Evolutionary conservation across 2,797 vertebrate species (phyloP).

Genomic region (Schizothorax lantsangensis): DNA sequence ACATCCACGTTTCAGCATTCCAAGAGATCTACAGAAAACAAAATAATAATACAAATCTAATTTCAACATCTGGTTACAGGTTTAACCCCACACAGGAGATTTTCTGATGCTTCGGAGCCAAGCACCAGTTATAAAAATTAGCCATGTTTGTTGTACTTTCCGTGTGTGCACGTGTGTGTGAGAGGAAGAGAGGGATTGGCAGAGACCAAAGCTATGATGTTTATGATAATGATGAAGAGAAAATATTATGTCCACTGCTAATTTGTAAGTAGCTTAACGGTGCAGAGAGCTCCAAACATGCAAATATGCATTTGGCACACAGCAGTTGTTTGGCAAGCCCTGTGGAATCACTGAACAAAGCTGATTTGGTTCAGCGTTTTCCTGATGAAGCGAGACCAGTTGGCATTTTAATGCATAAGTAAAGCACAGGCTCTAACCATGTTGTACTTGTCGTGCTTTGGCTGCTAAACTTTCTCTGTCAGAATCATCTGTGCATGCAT

Average conservation of each 20-base stretch:
- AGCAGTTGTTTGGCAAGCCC: slow-evolving; percentile 19
- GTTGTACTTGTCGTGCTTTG: neutral
- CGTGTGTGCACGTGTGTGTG: neutral
- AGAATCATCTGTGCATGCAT: neutral
- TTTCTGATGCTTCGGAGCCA: slow-evolving; percentile 11
- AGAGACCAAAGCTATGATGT: slow-evolving; percentile 35
- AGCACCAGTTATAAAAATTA: slow-evolving; percentile 35
- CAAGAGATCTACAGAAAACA: neutral
- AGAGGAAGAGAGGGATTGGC: slow-evolving; percentile 5
- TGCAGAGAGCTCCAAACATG: slow-evolving; percentile 36
- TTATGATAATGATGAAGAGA: slow-evolving; percentile 36
- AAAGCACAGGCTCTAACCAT: neutral
- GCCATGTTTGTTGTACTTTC: slow-evolving; percentile 42
- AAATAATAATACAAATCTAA: neutral
- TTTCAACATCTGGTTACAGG: neutral
- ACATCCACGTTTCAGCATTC: neutral
- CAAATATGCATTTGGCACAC: slow-evolving; percentile 43
- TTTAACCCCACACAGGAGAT: neutral
- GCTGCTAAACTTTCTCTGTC: neutral
- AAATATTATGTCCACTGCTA: slow-evolving; percentile 42
- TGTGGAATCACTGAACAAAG: slow-evolving; percentile 43
- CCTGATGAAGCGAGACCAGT: slow-evolving; percentile 1
- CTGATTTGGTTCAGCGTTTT: slow-evolving; percentile 40
- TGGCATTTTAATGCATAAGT: slow-evolving; percentile 9
- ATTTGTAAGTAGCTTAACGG: slow-evolving; percentile 55